Evolutionary conservation across 2,888 invertebrate species (phyloP).

Genomic region (Invenusta paracnida): DNA sequence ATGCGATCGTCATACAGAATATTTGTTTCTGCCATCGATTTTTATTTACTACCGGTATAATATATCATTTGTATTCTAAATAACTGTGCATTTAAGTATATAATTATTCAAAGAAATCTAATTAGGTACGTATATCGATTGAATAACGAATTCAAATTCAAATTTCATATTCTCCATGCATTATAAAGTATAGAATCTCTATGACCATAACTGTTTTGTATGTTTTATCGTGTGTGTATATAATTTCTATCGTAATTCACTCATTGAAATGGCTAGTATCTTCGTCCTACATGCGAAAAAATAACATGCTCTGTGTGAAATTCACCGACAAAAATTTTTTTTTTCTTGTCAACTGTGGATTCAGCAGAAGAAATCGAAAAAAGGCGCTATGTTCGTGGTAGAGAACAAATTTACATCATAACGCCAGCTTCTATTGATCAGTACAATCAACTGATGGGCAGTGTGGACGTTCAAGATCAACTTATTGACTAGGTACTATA

Average conservation of each 20-base stretch:
- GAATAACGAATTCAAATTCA: too few species aligned
- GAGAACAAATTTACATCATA: not conserved
- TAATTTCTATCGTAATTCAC: not conserved
- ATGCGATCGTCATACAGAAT: conserved; percentile 4
- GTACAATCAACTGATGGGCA: not conserved
- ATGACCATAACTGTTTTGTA: not conserved
- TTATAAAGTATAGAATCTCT: not conserved
- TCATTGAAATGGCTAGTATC: not conserved
- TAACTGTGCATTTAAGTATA: not conserved
- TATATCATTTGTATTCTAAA: not conserved
- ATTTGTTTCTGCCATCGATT: not conserved
- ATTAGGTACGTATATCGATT: too few species aligned
- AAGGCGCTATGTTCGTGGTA: not conserved
- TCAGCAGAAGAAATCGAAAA: not conserved
- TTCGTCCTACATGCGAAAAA: not conserved
- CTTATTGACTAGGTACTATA: not conserved
- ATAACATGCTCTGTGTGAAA: not conserved
- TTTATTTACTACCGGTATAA: not conserved
- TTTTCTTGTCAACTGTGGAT: not conserved
- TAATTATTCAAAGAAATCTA: not conserved
- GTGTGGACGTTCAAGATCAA: not conserved
- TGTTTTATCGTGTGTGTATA: conserved; percentile 6
- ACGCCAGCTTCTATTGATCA: not conserved
- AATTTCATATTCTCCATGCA: not conserved
- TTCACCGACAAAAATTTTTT: not conserved